Conservation (phyloP, 2,113 vertebrate species). For the Erythrocebus patas region DNA sequence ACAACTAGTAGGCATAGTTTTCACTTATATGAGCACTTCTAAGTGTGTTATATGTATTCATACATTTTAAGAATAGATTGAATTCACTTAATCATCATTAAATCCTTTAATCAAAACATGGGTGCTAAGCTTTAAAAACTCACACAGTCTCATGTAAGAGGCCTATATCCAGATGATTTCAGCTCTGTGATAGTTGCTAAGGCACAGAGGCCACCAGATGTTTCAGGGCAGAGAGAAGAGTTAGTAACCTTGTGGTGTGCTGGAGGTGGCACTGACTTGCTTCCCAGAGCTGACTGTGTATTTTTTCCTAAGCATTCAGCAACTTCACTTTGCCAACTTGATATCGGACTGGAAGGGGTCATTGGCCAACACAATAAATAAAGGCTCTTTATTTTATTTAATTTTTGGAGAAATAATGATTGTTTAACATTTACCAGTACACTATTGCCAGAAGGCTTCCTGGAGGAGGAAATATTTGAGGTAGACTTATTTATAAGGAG, state of each 20-base stretch:
- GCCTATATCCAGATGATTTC: background rate
- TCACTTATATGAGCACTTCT: background rate
- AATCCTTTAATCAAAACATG: background rate
- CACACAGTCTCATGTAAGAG: background rate
- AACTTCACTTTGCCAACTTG: background rate
- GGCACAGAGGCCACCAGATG: background rate
- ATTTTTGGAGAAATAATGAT: background rate
- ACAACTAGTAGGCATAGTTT: background rate
- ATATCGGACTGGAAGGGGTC: background rate
- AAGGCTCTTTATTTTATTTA: background rate
- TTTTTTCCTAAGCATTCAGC: background rate
- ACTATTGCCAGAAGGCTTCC: background rate
- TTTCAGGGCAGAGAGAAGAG: background rate
- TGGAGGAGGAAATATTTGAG: background rate
- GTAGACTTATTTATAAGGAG: background rate
- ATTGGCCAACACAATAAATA: background rate
- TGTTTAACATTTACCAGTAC: background rate
- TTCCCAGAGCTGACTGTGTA: background rate
- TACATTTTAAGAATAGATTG: background rate
- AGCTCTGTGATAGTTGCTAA: background rate
- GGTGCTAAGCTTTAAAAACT: background rate
- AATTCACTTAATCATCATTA: conserved; percentile 15
- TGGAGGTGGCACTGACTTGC: background rate
- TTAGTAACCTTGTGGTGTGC: background rate
- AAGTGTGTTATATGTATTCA: background rate